Base-by-base conservation (phyloP, 2,888 invertebrate genomes). In the Orchesellides sinensis region DNA sequence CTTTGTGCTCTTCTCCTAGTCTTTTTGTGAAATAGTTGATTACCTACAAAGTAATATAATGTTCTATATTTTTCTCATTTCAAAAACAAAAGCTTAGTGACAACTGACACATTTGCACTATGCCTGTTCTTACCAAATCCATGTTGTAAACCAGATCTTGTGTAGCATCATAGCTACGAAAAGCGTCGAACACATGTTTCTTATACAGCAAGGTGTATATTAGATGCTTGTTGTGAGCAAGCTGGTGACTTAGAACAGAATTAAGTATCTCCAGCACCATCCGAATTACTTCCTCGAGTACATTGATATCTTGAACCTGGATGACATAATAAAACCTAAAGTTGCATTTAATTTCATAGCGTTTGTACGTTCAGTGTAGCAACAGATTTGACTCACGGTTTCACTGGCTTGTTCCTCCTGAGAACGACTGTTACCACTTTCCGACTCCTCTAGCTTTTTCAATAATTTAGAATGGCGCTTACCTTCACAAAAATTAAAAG, bases 191-290 rank as follows among this genome's bases (percentile, higher is more conserved):
- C 73, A 98, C 93, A 87, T 96, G 94, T 85, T 94, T 93, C 89
- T 99, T 97, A 90, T 99, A 98, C 35, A 99, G 92, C 88, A 99
- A 91, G 0, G 98, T 97, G 90, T 99, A 99, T 61, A 99, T 94
- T 86, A 99, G 92, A 91, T 99, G 95, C 5, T 97, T 93, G 92
- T 96, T 96, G 91, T 96, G 93, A 87, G 94, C 91, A 86, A 99
- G 92, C 89, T 97, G 97, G 89, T 96, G 94, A 0, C 96, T 94
- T 69, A 99, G 92, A 89, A 96, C 96, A 32, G 98, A 98, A 92
- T 99, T 99, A 86, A 99, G 93, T 83, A 99, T 98, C 92, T 99
- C 99, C 84, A 99, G 91, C 17, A 99, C 94, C 96, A 99, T 99
- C 32, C 98, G 92, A 32, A 99, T 92, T 0, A 99, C 98, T 90